Evolutionary conservation across 2,797 vertebrate genomes (phyloP).

Genomic region (Chaunax sp.): DNA sequence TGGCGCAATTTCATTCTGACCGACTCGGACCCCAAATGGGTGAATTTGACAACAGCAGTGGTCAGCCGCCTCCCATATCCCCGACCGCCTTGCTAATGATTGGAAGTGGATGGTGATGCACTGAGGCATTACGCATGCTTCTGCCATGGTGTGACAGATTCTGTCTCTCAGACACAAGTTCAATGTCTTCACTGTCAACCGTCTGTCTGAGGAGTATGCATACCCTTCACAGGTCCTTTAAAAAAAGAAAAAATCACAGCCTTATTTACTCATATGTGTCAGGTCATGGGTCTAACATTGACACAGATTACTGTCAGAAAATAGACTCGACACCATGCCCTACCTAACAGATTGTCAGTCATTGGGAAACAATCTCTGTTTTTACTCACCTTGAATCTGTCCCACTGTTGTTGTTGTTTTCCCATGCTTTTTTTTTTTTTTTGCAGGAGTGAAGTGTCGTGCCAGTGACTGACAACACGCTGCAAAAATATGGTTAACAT

Average conservation of each 20-base stretch:
- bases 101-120: constrained; percentile 61
- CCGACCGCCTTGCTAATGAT: constrained; percentile 63
- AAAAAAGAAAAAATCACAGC: constrained; percentile 39
- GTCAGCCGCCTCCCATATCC: constrained; percentile 54
- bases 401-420: constrained; percentile 42
- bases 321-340: constrained; percentile 20
- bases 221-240: constrained; percentile 41
- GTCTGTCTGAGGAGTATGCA: constrained; percentile 42
- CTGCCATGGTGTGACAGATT: constrained; percentile 55
- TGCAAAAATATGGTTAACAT: constrained; percentile 70
- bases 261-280: constrained; percentile 55
- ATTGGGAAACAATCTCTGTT: constrained; percentile 42
- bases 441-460: constrained; percentile 41
- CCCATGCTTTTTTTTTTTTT: constrained; percentile 28
- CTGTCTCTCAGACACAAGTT: constrained; percentile 59
- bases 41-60: constrained; percentile 26
- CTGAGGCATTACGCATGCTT: constrained; percentile 59
- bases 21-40: constrained; percentile 1
- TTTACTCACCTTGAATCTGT: constrained; percentile 13
- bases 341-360: constrained; percentile 23
- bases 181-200: constrained; percentile 45
- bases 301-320: constrained; percentile 54
- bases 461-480: constrained; percentile 58
- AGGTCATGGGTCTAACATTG: constrained; percentile 50
- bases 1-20: constrained; percentile 13